Evolutionary conservation across 1,140 invertebrate genomes (phyloP).

Genomic region (Drosophila novamexicana): DNA sequence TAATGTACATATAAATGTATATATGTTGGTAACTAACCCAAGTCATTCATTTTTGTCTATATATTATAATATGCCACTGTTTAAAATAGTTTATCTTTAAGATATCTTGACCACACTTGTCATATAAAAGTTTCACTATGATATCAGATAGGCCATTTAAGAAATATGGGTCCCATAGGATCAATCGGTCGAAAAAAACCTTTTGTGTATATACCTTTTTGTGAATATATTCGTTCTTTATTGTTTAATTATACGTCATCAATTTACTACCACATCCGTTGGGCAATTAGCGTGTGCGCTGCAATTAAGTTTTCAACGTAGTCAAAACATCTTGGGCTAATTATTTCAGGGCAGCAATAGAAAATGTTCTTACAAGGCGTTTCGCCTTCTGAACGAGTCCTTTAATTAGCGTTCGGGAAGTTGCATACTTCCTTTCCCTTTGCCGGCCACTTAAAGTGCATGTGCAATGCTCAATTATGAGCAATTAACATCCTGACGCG

Average conservation of each 20-base stretch:
- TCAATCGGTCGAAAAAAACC: no score
- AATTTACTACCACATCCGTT: conserved; percentile 32
- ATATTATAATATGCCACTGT: no score
- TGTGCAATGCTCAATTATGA: conserved; percentile 71
- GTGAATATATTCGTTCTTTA: no score
- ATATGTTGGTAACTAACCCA: no score
- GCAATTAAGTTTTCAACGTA: conserved; percentile 57
- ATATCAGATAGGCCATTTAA: no score
- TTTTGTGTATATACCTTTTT: no score
- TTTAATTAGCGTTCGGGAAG: conserved; percentile 76
- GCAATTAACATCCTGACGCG: conserved; percentile 66
- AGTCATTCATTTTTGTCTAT: no score
- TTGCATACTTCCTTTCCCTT: conserved; percentile 43
- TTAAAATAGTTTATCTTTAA: no score
- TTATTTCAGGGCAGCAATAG: conserved; percentile 62
- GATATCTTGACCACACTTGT: no score
- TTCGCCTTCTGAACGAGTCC: conserved; percentile 48
- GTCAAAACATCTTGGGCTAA: conserved; percentile 65
- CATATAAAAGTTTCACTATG: no score
- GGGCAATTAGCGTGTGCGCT: conserved; percentile 56
- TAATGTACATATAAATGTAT: no score
- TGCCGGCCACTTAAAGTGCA: conserved; percentile 43
- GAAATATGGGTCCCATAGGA: no score
- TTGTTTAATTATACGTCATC: conserved; percentile 27
- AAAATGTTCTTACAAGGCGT: conserved; percentile 45